phyloP scores from a whole-genome alignment of 1,140 invertebrate genomes.

The Bombus superbus region DNA sequence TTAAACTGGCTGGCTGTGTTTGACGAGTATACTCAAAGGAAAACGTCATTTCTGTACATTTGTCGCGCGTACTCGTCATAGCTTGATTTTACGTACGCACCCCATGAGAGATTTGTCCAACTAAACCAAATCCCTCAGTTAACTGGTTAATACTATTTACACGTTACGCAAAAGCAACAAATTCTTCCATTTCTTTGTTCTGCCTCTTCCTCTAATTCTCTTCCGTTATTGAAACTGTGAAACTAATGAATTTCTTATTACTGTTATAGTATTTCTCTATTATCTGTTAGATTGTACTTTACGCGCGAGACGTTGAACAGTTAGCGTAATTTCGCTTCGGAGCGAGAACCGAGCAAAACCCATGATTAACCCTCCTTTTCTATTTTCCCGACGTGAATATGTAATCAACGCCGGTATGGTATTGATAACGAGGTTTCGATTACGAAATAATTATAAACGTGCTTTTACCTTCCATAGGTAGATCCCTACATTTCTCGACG shows the following conservation, averaged over 20 bases:
- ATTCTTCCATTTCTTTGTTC: background rate
- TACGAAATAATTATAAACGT: background rate
- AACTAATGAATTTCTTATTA: background rate
- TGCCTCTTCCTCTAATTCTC: background rate
- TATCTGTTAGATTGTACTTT: background rate
- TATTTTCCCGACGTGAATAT: background rate
- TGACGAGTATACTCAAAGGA: too few relatives aligned
- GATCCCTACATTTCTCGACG: background rate
- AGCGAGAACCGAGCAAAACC: too few relatives aligned
- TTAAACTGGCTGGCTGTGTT: too few relatives aligned
- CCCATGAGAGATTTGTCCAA: too few relatives aligned
- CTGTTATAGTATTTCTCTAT: background rate
- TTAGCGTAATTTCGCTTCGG: background rate
- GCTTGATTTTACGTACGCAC: too few relatives aligned
- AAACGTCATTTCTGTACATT: too few relatives aligned
- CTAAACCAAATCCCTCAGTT: too few relatives aligned
- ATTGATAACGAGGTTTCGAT: background rate
- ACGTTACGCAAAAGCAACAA: too few relatives aligned
- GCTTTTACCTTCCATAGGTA: background rate
- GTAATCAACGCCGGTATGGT: too few relatives aligned
- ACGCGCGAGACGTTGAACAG: background rate
- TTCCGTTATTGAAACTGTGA: too few relatives aligned
- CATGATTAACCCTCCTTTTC: background rate
- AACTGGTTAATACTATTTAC: too few relatives aligned
- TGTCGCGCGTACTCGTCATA: too few relatives aligned